These are phyloP conservation scores for Gambusia holbrooki DNA, from an alignment of 2,113 vertebrate genomes.

Conservation along the genomic window DNA sequence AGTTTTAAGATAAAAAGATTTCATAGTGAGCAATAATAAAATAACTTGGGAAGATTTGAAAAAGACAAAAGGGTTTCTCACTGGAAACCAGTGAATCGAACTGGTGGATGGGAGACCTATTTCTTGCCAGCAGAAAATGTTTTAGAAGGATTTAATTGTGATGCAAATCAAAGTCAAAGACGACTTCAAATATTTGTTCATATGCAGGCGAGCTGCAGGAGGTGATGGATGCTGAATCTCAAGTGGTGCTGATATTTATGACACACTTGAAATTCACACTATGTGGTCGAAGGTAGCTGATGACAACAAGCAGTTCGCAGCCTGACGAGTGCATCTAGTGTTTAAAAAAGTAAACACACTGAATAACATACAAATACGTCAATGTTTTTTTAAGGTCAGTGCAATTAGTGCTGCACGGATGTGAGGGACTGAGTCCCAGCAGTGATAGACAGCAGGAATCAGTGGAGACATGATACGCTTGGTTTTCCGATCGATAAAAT, in stretches of 20 bases:
- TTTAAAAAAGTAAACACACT: not conserved
- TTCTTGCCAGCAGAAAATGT: not conserved
- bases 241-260: slow-evolving; percentile 47
- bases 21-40: not conserved
- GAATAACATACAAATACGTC: slow-evolving; percentile 15
- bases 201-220: slow-evolving; percentile 2
- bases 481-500: slow-evolving; percentile 51
- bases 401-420: slow-evolving; percentile 44
- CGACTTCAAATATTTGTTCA: slow-evolving; percentile 31
- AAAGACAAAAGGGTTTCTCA: not conserved
- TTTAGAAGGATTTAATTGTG: slow-evolving; percentile 10
- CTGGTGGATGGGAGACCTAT: not conserved
- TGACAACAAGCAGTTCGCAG: slow-evolving; percentile 46
- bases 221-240: slow-evolving; percentile 5
- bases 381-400: slow-evolving; percentile 32
- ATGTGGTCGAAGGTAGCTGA: slow-evolving; percentile 32
- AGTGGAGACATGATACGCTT: slow-evolving; percentile 38
- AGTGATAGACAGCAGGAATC: slow-evolving; percentile 36
- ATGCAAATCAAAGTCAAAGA: slow-evolving; percentile 18
- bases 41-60: no score
- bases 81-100: not conserved
- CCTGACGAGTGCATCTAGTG: slow-evolving; percentile 30
- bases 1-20: no score
- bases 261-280: slow-evolving; percentile 46
- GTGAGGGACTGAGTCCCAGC: slow-evolving; percentile 29